Base-by-base conservation (phyloP, 2,113 vertebrate species). In the Rhinichthys klamathensis region DNA sequence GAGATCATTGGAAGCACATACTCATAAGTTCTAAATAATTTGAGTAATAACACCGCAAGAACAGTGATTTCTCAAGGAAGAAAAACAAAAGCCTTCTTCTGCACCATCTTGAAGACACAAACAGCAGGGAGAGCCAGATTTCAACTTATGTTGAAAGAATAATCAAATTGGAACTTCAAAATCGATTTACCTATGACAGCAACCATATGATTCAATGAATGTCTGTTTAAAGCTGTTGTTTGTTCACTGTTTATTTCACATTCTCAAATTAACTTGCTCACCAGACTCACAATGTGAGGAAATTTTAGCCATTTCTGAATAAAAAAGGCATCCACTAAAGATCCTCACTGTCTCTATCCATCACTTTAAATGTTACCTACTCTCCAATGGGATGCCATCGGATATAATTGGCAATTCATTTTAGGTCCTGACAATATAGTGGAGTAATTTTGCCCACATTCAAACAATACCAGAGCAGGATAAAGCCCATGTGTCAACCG, bases 351-450 rank as follows among this genome's bases (percentile, higher is more conserved):
- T 92, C 90, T 89, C 89, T 30, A 75, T 89, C 92, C 91, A 93
- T 94, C 92, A 93, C 92, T 91, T 88, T 90, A 88, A 90, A 92
- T 93, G 91, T 92, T 91, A 93, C 90, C 90, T 88, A 89, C 92
- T 90, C 89, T 63, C 91, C 90, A 89, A 91, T 85, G 83, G 91
- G 93, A 93, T 90, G 91, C 92, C 90, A 89, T 90, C 92, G 85
- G 90, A 93, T 92, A 94, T 94, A 95, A 94, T 95, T 95, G 94
- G 92, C 94, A 94, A 95, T 95, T 93, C 94, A 92, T 94, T 93
- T 93, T 93, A 88, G 91, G 91, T 91, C 91, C 92, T 93, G 92
- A 94, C 93, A 93, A 93, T 94, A 92, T 89, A 92, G 92, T 90
- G 79, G 90, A 95, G 93, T 93, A 91, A 93, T 94, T 94, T 95